Percentiles rank a stretch among this genome's conserved stretches.
phyloP scores from a whole-genome alignment of 2,113 vertebrate species.

The Helogale parvula region DNA sequence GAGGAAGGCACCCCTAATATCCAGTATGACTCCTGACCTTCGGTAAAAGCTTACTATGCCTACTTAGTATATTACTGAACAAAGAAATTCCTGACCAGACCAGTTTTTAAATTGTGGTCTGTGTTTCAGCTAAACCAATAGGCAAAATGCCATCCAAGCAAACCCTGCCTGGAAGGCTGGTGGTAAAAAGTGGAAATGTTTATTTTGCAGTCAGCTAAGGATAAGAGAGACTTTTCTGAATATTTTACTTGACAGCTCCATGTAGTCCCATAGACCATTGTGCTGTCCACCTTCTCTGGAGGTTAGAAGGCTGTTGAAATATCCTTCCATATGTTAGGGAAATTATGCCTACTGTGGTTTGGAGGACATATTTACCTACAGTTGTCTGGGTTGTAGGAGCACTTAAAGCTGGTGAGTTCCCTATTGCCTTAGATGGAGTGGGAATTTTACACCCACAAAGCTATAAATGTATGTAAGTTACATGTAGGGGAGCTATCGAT shows the following conservation, averaged over 20 bases:
- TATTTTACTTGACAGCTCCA: not conserved
- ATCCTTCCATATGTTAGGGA: not conserved
- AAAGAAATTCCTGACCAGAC: not conserved
- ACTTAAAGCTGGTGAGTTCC: not conserved
- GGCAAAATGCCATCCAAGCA: not conserved
- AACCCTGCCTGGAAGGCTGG: not conserved
- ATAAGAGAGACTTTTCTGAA: not conserved
- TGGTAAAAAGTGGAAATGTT: not conserved
- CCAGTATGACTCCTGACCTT: not conserved
- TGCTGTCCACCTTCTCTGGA: not conserved
- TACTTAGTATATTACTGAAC: not conserved
- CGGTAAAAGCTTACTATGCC: not conserved
- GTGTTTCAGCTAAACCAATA: conserved; percentile 25
- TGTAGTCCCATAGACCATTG: not conserved
- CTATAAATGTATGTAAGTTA: conserved; percentile 17
- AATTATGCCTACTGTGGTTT: not conserved
- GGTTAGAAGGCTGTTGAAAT: not conserved
- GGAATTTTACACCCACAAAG: conserved; percentile 5
- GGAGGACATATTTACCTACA: not conserved
- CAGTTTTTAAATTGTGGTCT: not conserved
- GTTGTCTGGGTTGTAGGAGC: not conserved
- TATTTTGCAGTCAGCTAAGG: conserved; percentile 20
- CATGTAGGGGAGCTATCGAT: not conserved
- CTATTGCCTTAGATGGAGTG: not conserved
- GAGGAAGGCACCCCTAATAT: not conserved